Conservation (phyloP, 2,797 vertebrate genomes). For the Acanthopagrus latus region DNA sequence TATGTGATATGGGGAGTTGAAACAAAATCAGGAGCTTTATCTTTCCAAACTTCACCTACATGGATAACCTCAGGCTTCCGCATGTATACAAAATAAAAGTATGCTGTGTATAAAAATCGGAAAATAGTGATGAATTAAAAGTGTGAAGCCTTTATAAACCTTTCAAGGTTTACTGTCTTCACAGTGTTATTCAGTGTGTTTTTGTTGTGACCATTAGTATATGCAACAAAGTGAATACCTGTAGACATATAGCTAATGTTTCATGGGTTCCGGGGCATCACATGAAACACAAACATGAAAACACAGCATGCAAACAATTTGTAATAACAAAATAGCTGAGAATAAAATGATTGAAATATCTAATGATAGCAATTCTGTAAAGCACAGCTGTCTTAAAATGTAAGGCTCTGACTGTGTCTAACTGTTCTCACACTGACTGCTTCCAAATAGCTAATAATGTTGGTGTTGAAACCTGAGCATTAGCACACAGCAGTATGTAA, state of each 20-base stretch:
- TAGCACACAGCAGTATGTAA: not conserved
- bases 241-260: slow-evolving; percentile 42
- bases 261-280: slow-evolving; percentile 6
- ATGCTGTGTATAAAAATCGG: not conserved
- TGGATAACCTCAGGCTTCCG: slow-evolving; percentile 5
- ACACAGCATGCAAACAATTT: slow-evolving; percentile 41
- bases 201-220: slow-evolving; percentile 38
- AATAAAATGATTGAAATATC: slow-evolving; percentile 55
- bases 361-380: not conserved
- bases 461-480: not conserved
- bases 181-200: slow-evolving; percentile 13
- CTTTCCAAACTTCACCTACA: slow-evolving; percentile 18
- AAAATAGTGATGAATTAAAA: slow-evolving; percentile 6
- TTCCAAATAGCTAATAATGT: not conserved
- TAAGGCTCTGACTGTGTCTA: not conserved
- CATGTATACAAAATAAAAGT: slow-evolving; percentile 12
- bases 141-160: slow-evolving; percentile 43
- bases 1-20: not conserved
- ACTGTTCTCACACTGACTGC: not conserved
- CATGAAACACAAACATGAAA: slow-evolving; percentile 16
- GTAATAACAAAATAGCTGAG: slow-evolving; percentile 32
- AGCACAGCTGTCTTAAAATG: not conserved
- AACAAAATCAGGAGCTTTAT: slow-evolving; percentile 28
- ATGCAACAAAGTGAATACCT: slow-evolving; percentile 30
- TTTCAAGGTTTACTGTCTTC: slow-evolving; percentile 28